A percentile compares a stretch with the other conserved stretches of the same genome.
phyloP scores from a whole-genome alignment of 2,888 invertebrate species.

The Drosophila nr. medialis region DNA sequence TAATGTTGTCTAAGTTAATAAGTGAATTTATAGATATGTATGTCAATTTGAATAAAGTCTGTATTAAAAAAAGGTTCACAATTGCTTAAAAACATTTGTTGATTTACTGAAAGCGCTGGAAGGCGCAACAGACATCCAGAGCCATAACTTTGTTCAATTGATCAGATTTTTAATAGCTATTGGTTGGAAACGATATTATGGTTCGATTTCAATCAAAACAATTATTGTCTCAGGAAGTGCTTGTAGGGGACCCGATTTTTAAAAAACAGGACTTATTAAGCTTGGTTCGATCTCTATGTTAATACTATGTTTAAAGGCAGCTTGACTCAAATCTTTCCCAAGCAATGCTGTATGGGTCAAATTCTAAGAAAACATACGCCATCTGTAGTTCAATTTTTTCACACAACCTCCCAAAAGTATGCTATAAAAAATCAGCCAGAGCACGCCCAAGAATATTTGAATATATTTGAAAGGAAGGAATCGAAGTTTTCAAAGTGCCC shows the following conservation, averaged over 20 bases:
- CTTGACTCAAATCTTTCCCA: neutral
- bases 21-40: constrained; percentile 53
- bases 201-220: neutral
- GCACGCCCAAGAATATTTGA: neutral
- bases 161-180: neutral
- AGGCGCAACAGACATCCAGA: neutral
- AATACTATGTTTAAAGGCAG: neutral
- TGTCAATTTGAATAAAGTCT: constrained; percentile 36
- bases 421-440: neutral
- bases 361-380: neutral
- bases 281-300: neutral
- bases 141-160: neutral
- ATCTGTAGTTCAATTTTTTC: neutral
- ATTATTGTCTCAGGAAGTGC: neutral
- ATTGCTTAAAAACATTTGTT: constrained; percentile 2
- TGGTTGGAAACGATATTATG: neutral
- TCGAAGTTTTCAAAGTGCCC: neutral
- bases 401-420: neutral
- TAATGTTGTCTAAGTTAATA: constrained; percentile 52
- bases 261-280: neutral
- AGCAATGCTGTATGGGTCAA: neutral
- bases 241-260: neutral
- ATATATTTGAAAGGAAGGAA: neutral
- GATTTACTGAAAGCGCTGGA: neutral
- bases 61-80: constrained; percentile 60